Percentiles rank a stretch among this genome's conserved stretches.
These are phyloP conservation scores for Notodonta dromedarius DNA, from an alignment of 2,888 invertebrate genomes.

Conservation along the genomic window DNA sequence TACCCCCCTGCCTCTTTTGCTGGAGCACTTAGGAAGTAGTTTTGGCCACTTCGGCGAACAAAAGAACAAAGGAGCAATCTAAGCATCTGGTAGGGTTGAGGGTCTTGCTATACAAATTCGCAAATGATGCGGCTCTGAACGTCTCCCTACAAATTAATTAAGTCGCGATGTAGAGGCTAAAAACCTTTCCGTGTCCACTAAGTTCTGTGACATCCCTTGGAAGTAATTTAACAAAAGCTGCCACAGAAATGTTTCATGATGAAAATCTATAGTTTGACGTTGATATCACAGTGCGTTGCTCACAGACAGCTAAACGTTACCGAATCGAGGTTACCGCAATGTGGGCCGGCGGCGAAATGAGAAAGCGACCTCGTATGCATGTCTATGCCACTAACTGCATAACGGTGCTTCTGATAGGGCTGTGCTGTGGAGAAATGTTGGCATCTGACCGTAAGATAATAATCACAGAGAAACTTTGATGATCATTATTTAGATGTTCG, in stretches of 20 bases:
- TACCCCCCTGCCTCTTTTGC: too few species aligned
- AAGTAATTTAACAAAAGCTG: too few species aligned
- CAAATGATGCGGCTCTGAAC: not conserved
- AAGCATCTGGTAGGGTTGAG: not conserved
- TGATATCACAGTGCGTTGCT: constrained; percentile 29
- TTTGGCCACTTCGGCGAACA: too few species aligned
- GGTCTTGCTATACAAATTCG: not conserved
- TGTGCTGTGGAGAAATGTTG: constrained; percentile 12
- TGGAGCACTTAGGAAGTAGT: too few species aligned
- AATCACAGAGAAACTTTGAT: not conserved
- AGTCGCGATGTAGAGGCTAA: not conserved
- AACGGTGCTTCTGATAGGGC: constrained; percentile 41
- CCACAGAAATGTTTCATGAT: too few species aligned
- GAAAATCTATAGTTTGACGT: constrained; percentile 29
- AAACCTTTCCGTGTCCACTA: constrained; percentile 4
- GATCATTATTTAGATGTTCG: too few species aligned
- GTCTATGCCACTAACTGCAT: constrained; percentile 44
- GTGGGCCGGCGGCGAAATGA: constrained; percentile 40
- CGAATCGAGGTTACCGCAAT: constrained; percentile 58
- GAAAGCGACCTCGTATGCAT: constrained; percentile 57
- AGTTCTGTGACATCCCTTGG: not conserved
- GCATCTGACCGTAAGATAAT: not conserved
- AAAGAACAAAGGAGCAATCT: not conserved
- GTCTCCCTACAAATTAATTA: constrained; percentile 3
- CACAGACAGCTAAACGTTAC: constrained; percentile 30